Evolutionary conservation across 2,888 invertebrate genomes (phyloP), one percentile per base, ranked within the genome.

Genomic region (Meghimatium bilineatum): DNA sequence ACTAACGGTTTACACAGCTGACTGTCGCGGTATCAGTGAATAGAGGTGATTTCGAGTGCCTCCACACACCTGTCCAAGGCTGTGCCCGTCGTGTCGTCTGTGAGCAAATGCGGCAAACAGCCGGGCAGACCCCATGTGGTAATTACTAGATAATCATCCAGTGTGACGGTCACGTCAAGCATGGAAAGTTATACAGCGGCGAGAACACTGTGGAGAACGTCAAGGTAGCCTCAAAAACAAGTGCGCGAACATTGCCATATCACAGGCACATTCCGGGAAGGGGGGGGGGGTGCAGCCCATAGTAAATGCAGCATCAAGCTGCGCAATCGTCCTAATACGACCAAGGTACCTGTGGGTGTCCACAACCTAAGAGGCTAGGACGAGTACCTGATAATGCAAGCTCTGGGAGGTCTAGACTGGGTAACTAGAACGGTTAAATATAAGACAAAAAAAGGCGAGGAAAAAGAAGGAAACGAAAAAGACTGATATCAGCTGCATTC

Each of bases 301-400:
- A 71, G 6, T 12, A 26, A 20, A 1, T 71, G 26, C n/a, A 71
- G 38, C n/a, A 17, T 38, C 71, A 71, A 71, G 71, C 71, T 71
- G 20, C 67, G 71, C 71, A 71, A 38, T 38, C 5, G 26, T 10
- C 71, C 71, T 10, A 1, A 71, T 12, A 38, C 17, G 26, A 38
- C 12, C 38, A 67, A 71, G 38, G 12, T 71, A 36, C 71, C 23
- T 0, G 71, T 71, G 1, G 71, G 36, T 1, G 1, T 71, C 71
- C 71, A 71, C 71, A 71, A 71, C 38, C 38, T 71, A 23, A 10
- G 71, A 3, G 38, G 71, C 38, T 71, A 71, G 10, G 71, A 71
- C 71, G 12, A 38, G 1, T 26, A 38, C n/a, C 23, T 71, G 5
- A 71, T 71, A 1, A 71, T 71, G 23, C 71, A 71, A 26, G 71